Base-by-base conservation (phyloP, 2,113 vertebrate genomes). In the Mastomys natalensis region DNA sequence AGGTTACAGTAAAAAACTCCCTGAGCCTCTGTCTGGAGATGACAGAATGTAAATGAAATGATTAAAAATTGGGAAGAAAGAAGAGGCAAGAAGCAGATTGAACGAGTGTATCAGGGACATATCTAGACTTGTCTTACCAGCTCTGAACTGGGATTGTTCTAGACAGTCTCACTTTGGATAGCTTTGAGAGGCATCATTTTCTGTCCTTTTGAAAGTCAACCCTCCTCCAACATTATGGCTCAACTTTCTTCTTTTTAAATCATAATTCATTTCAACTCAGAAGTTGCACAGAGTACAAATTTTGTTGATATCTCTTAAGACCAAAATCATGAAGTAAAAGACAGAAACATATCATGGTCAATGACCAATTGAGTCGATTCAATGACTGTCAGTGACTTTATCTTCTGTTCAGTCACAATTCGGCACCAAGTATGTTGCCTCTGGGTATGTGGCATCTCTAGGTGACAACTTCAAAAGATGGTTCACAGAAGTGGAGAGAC, bases 401-500 rank as follows among this genome's bases (percentile, higher is more conserved):
- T 89, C 77, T 95, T 26, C 58, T 43, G 40, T n/a, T 85, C 66
- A 34, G n/a, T 89, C 55, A 53, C 55, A 91, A 16, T 73, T 1
- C 17, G 37, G 58, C 73, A 95, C 29, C 21, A 53, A 48, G 29
- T 48, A 12, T 55, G 58, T 26, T 26, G 34, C 81, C 45, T 87
- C 9, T 45, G 9, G 19, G 19, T 70, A 4, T 87, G 66, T 51
- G 85, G 26, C 24, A 73, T 81, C 26, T 82, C 17, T 16, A 24
- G 53, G 34, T 89, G 84, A 84, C 90, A 86, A 82, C 81, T 40
- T 66, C 88, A 73, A 8, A 16, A 66, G 78, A 90, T 43, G 9
- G 70, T 96, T 92, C 43, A 89, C 40, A 48, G 84, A 90, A 92
- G 78, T 45, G 58, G 70, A 85, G 26, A 86, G 21, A 90, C 86